Conservation (phyloP, 2,888 invertebrate species). For the Orchesella flavescens region DNA sequence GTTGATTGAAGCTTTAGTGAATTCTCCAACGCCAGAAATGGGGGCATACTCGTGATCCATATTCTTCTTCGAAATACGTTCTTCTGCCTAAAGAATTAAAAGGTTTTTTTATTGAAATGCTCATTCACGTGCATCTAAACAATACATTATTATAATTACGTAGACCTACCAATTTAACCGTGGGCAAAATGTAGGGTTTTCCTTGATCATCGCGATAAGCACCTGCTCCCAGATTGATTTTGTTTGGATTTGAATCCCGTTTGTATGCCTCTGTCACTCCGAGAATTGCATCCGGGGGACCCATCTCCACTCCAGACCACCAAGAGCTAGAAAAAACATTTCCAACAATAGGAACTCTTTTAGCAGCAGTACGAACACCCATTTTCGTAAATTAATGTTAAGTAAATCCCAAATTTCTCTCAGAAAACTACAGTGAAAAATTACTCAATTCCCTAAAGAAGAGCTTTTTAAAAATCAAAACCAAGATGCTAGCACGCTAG, state of each 20-base stretch:
- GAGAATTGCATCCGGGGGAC: conserved; percentile 97
- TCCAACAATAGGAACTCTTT: neutral
- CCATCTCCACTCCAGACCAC: conserved; percentile 94
- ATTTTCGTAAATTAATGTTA: too few species aligned
- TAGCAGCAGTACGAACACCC: neutral
- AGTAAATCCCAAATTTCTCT: too few species aligned
- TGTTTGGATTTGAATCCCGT: conserved; percentile 89
- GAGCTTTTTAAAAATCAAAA: too few species aligned
- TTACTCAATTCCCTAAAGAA: too few species aligned
- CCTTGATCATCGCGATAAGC: conserved; percentile 98
- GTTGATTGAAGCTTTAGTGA: conserved; percentile 87
- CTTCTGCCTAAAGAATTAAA: conserved; percentile 87
- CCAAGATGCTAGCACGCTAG: too few species aligned
- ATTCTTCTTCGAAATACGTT: conserved; percentile 79
- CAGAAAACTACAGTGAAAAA: too few species aligned
- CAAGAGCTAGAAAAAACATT: conserved; percentile 79
- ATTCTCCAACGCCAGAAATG: conserved; percentile 89
- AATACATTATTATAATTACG: neutral
- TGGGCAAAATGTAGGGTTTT: conserved; percentile 94
- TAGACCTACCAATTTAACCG: conserved; percentile 78
- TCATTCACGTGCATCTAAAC: conserved; percentile 27
- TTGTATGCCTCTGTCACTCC: conserved; percentile 98
- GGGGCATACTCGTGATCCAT: conserved; percentile 96
- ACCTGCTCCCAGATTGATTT: conserved; percentile 96
- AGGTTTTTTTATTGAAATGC: too few species aligned